Evolutionary conservation across 2,888 invertebrate genomes (phyloP).

Genomic region (Stenolophus ochropezus): DNA sequence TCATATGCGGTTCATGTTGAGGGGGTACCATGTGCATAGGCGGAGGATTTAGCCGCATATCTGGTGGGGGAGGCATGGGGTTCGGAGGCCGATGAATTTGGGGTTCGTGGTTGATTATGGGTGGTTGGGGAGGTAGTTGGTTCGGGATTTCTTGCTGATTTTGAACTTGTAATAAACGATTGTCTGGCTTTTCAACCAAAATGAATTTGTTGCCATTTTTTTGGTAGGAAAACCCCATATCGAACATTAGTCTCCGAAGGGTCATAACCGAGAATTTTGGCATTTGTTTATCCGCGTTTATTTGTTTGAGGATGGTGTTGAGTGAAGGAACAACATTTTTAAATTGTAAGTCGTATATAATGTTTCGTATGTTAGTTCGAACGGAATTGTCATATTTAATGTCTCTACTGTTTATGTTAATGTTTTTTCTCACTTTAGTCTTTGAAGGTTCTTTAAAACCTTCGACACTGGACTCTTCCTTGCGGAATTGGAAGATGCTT

Average conservation of each 20-base stretch:
- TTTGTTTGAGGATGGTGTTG: slow-evolving; percentile 69
- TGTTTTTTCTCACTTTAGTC: slow-evolving; percentile 70
- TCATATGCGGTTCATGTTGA: slow-evolving; percentile 44
- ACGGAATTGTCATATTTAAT: slow-evolving; percentile 70
- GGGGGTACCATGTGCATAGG: slow-evolving; percentile 61
- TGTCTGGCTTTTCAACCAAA: slow-evolving; percentile 68
- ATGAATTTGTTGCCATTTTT: slow-evolving; percentile 70
- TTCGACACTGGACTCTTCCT: slow-evolving; percentile 70
- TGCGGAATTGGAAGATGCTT: slow-evolving; percentile 71
- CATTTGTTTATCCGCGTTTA: slow-evolving; percentile 67
- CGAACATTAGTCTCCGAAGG: slow-evolving; percentile 69
- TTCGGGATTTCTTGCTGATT: slow-evolving; percentile 35
- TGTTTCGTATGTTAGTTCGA: slow-evolving; percentile 69
- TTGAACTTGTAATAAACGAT: slow-evolving; percentile 41
- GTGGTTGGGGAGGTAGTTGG: slow-evolving; percentile 44
- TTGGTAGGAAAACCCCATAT: slow-evolving; percentile 72
- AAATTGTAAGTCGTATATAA: slow-evolving; percentile 70
- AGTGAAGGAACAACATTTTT: slow-evolving; percentile 70
- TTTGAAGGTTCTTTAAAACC: slow-evolving; percentile 71
- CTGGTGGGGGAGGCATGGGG: slow-evolving; percentile 54
- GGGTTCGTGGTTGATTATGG: slow-evolving; percentile 5
- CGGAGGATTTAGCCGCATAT: slow-evolving; percentile 28
- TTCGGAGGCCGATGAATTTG: slow-evolving; percentile 59
- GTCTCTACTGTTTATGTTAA: slow-evolving; percentile 71
- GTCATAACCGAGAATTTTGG: slow-evolving; percentile 72